Conservation (phyloP, 2,888 invertebrate species). For the Liposcelis brunnea region DNA sequence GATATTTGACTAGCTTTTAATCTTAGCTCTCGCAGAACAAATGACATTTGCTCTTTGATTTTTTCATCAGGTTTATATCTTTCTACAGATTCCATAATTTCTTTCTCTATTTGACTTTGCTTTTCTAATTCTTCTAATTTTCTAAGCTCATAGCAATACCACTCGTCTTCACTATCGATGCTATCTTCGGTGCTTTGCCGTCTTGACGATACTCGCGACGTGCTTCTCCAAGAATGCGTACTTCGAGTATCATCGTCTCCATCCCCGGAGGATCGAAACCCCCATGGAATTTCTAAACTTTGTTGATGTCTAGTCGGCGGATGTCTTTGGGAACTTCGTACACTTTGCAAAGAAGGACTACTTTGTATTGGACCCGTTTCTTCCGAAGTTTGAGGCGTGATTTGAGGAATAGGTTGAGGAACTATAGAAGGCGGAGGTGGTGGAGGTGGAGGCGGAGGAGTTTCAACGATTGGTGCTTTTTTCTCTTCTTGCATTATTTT, state of each 20-base stretch:
- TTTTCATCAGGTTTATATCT: constrained; percentile 45
- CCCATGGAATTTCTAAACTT: constrained; percentile 62
- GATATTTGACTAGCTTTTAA: constrained; percentile 40
- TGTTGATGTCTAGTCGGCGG: constrained; percentile 53
- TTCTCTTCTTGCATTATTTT: too few relatives aligned
- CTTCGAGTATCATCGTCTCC: constrained; percentile 74
- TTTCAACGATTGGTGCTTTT: neutral
- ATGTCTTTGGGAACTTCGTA: constrained; percentile 29
- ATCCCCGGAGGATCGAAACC: constrained; percentile 33
- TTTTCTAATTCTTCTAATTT: constrained; percentile 75
- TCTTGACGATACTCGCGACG: constrained; percentile 67
- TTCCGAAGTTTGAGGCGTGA: neutral
- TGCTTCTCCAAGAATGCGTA: constrained; percentile 74
- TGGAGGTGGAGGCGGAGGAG: neutral
- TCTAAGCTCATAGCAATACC: constrained; percentile 76
- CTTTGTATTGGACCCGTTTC: constrained; percentile 25
- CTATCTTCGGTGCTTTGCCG: constrained; percentile 84
- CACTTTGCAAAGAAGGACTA: constrained; percentile 46
- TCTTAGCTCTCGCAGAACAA: constrained; percentile 57
- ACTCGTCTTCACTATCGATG: constrained; percentile 85
- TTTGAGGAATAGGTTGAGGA: neutral
- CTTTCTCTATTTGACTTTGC: constrained; percentile 47
- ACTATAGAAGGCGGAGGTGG: neutral
- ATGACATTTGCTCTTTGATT: constrained; percentile 62
- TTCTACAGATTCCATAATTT: constrained; percentile 30